Base-by-base conservation (phyloP, 92 coral and sea anemone genomes). In the Palythoa caribaeorum region DNA sequence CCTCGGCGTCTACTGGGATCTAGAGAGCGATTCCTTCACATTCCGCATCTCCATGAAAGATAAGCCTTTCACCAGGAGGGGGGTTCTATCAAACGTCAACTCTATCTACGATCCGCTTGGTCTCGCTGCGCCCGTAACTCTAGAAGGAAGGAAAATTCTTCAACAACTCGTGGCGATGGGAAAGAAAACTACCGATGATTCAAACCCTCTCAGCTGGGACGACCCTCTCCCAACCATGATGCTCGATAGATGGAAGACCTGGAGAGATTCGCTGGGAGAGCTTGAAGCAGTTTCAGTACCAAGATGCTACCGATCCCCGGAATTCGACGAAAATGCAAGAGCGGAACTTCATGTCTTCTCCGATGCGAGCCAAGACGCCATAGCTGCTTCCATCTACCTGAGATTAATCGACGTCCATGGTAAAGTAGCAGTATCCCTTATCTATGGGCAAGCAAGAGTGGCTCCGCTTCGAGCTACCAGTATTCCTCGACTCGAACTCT, bases 401-500 rank as follows among this genome's bases (percentile, higher is more conserved):
- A 69, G 88, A 53, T 88, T 77, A 78, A 65, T 92, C 83, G 80
- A 86, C 81, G 84, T 48, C 21, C 59, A n/a, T 37, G 87, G 70
- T 20, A 85, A 80, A n/a, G 57, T 83, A 35, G 53, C 87, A 10
- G 87, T 83, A 50, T 15, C 85, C 38, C 86, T 90, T 4, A 70
- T 85, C 50, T 89, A 57, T 68, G 90, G 94, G 48, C 94, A 92
- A 89, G 84, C 90, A 13, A 89, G 78, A 77, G 74, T 80, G 38
- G 89, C 89, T 39, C 89, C 89, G 0, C 0, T 73, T 21, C 83
- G 39, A 20, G 66, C 89, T 0, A 89, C 72, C 9, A 91, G 85
- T 57, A 84, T 84, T 9, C 81, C 89, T 4, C 89, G 78, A 11
- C 76, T 89, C 39, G 92, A 89, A 52, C 74, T 83, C n/a, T 60